These are phyloP conservation scores for Agrenia bidenticulata DNA, from an alignment of 2,888 invertebrate species.

Conservation along the genomic window DNA sequence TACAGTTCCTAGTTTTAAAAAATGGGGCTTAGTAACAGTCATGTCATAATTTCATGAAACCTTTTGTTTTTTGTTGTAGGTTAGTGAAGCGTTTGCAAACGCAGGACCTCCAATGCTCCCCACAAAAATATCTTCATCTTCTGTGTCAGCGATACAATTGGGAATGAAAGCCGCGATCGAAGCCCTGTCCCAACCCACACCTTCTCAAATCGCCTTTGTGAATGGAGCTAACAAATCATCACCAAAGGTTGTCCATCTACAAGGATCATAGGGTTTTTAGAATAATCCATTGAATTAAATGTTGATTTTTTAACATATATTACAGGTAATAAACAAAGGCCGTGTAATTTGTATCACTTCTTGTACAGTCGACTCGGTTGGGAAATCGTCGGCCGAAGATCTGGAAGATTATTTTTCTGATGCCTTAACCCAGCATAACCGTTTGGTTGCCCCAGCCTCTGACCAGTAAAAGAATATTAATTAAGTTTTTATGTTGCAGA, in stretches of 20 bases:
- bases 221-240: slow-evolving; percentile 19
- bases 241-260: slow-evolving; percentile 20
- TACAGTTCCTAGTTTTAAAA: background rate
- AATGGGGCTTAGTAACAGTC: background rate
- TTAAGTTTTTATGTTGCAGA: slow-evolving; percentile 8
- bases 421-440: slow-evolving; percentile 79
- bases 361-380: slow-evolving; percentile 73
- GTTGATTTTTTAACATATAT: background rate
- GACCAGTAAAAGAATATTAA: slow-evolving; percentile 61
- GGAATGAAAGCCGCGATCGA: slow-evolving; percentile 85
- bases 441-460: slow-evolving; percentile 61
- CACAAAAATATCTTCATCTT: slow-evolving; percentile 54
- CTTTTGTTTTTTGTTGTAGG: slow-evolving; percentile 58
- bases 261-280: background rate
- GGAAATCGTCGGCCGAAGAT: slow-evolving; percentile 57
- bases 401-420: slow-evolving; percentile 85
- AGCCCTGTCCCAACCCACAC: slow-evolving; percentile 68
- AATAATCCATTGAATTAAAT: background rate
- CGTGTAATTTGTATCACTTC: slow-evolving; percentile 89
- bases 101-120: slow-evolving; percentile 63
- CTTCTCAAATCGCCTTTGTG: slow-evolving; percentile 67
- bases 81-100: slow-evolving; percentile 77
- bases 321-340: slow-evolving; percentile 64
- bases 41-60: no score
- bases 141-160: slow-evolving; percentile 73